Percentiles rank a stretch among this genome's conserved stretches.
phyloP scores from a whole-genome alignment of 2,888 invertebrate species.

The Slavum lentiscoides region DNA sequence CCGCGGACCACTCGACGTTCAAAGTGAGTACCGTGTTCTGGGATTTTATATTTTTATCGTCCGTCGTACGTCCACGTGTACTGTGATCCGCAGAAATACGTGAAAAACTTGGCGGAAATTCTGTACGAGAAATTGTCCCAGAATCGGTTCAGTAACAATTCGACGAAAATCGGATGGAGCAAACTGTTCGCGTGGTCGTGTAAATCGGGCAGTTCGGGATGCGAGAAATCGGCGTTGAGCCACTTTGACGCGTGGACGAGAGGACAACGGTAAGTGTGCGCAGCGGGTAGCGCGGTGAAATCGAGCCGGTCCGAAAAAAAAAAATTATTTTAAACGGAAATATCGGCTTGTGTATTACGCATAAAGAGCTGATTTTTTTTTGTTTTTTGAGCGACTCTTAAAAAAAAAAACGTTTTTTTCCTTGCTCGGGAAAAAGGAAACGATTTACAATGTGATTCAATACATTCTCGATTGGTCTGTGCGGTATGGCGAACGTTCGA shows the following conservation, averaged over 20 bases:
- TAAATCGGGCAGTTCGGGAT: background rate
- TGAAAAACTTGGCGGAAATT: slow-evolving; percentile 1
- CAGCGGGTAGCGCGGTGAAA: no score
- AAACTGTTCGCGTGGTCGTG: slow-evolving; percentile 23
- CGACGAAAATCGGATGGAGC: slow-evolving; percentile 23
- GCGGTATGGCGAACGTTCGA: background rate
- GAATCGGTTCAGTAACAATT: background rate
- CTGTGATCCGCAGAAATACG: background rate
- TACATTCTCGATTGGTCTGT: background rate
- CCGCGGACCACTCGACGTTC: slow-evolving; percentile 3
- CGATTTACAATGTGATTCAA: background rate
- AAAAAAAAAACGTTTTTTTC: background rate
- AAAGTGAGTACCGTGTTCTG: background rate
- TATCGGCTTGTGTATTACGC: no score
- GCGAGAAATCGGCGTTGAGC: background rate
- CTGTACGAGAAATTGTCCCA: slow-evolving; percentile 6
- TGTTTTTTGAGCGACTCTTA: background rate
- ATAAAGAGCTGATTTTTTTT: no score
- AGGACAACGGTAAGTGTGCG: slow-evolving; percentile 3
- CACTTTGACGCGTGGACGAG: slow-evolving; percentile 20
- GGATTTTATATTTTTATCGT: no score
- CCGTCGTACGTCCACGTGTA: background rate
- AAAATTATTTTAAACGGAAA: no score
- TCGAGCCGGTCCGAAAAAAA: no score
- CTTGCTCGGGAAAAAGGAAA: background rate